Percentiles rank a stretch among this genome's conserved stretches.
Evolutionary conservation across 2,113 vertebrate species (phyloP).

Genomic region (Herpailurus yagouaroundi): DNA sequence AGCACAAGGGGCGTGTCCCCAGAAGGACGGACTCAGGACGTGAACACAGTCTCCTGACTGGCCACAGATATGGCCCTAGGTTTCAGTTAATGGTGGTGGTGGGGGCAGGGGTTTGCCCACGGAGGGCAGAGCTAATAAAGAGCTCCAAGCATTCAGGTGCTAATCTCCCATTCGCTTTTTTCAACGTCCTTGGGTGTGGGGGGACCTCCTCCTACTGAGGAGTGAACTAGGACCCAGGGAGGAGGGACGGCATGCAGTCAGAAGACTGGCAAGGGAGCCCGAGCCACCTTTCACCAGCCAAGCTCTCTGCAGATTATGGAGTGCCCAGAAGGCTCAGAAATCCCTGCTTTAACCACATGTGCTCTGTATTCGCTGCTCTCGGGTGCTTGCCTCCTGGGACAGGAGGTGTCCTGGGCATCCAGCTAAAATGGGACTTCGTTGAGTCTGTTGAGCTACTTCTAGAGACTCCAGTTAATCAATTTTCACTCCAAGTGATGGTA

Average conservation of each 20-base stretch:
- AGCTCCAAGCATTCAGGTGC: background rate
- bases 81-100: background rate
- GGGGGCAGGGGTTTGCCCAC: background rate
- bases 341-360: background rate
- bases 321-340: background rate
- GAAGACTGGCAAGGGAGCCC: background rate
- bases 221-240: background rate
- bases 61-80: background rate
- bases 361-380: background rate
- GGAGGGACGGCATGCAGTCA: background rate
- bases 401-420: background rate
- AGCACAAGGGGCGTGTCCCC: background rate
- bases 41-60: background rate
- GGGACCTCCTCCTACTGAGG: background rate
- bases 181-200: background rate
- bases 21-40: background rate
- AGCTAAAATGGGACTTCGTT: background rate
- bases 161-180: background rate
- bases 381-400: background rate
- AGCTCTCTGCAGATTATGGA: background rate
- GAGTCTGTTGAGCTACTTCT: conserved; percentile 14
- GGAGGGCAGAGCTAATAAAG: background rate
- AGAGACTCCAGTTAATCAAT: background rate
- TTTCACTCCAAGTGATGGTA: conserved; percentile 30
- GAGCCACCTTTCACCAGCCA: background rate